Evolutionary conservation across 2,797 vertebrate genomes (phyloP).

Genomic region (Euphonia xanthogaster): DNA sequence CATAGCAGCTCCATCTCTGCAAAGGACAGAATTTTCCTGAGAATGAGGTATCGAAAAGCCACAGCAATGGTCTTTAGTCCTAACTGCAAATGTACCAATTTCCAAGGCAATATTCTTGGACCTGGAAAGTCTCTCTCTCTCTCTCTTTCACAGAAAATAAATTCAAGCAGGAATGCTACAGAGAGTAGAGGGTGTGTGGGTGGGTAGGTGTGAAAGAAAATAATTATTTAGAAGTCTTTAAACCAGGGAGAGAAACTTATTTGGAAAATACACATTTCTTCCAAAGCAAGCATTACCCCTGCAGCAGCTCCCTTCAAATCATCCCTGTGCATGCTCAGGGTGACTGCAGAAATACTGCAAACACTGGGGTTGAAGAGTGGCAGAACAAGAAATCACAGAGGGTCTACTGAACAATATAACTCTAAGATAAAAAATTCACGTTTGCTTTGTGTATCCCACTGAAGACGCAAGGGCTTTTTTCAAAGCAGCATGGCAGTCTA

Average conservation of each 20-base stretch:
- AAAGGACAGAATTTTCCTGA: neutral
- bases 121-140: neutral
- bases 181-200: neutral
- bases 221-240: constrained; percentile 14
- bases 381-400: neutral
- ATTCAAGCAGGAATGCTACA: neutral
- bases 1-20: neutral
- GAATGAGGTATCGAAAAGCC: neutral
- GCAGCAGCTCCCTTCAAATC: neutral
- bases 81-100: constrained; percentile 37
- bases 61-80: constrained; percentile 24
- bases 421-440: neutral
- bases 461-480: neutral
- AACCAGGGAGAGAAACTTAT: neutral
- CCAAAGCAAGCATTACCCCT: neutral
- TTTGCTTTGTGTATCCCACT: neutral
- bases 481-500: neutral
- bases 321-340: fast-evolving
- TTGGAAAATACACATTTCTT: neutral
- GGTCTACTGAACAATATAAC: neutral
- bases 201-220: neutral
- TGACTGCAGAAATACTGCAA: neutral
- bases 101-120: constrained; percentile 29
- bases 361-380: neutral
- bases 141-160: constrained; percentile 14